Evolutionary conservation across 2,797 vertebrate species (phyloP).

Genomic region (Cetoscarus ocellatus): DNA sequence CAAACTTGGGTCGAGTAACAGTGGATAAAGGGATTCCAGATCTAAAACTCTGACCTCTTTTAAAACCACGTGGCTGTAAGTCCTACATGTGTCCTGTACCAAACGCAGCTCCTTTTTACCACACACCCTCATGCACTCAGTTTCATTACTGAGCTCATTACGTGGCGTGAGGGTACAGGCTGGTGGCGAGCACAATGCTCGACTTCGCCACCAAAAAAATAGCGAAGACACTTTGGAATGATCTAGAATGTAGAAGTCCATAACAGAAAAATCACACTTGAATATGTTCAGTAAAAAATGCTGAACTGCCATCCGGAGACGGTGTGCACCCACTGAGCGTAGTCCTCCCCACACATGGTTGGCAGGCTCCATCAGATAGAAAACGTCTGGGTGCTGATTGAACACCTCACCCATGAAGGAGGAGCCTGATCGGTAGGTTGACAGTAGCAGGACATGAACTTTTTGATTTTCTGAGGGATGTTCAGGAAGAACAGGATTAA

Average conservation of each 20-base stretch:
- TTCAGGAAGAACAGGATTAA: conserved; percentile 59
- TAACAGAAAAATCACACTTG: conserved; percentile 92
- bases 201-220: conserved; percentile 94
- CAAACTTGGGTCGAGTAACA: conserved; percentile 88
- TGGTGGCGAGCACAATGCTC: conserved; percentile 92
- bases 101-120: conserved; percentile 75
- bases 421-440: conserved; percentile 95
- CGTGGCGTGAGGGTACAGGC: conserved; percentile 86
- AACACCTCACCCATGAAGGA: conserved; percentile 96
- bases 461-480: conserved; percentile 66
- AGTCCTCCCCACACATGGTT: conserved; percentile 91
- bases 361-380: conserved; percentile 96
- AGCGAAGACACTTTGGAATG: conserved; percentile 86
- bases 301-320: conserved; percentile 89
- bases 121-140: conserved; percentile 86
- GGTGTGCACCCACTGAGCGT: conserved; percentile 64
- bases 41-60: conserved; percentile 96
- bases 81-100: conserved; percentile 84
- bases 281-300: conserved; percentile 89
- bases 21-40: conserved; percentile 92
- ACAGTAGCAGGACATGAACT: conserved; percentile 93
- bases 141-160: conserved; percentile 81
- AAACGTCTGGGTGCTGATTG: conserved; percentile 94
- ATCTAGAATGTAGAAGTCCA: conserved; percentile 91
- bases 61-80: conserved; percentile 92